Conservation (phyloP, 2,888 invertebrate genomes). For the Beris morrisii region DNA sequence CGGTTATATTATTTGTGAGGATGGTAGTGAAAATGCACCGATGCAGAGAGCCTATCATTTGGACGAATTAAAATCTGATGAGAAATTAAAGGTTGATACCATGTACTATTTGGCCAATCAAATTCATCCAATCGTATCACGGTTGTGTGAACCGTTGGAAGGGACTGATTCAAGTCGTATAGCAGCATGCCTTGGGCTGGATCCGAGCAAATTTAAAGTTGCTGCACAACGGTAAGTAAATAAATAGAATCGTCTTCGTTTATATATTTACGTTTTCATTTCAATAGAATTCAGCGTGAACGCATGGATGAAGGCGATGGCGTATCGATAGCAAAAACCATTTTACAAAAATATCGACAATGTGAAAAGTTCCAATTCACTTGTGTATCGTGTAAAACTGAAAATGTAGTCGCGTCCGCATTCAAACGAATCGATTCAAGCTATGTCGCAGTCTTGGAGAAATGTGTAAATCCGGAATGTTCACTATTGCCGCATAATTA, state of each 20-base stretch:
- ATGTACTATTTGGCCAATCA: conserved; percentile 94
- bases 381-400: conserved; percentile 63
- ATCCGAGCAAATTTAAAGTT: conserved; percentile 58
- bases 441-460: conserved; percentile 59
- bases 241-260: neutral
- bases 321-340: conserved; percentile 50
- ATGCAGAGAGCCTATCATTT: conserved; percentile 93
- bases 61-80: conserved; percentile 78
- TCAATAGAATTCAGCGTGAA: conserved; percentile 53
- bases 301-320: conserved; percentile 55
- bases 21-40: conserved; percentile 76
- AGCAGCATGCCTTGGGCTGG: conserved; percentile 83
- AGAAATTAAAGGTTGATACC: conserved; percentile 74
- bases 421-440: conserved; percentile 58
- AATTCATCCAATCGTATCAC: conserved; percentile 92
- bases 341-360: conserved; percentile 60
- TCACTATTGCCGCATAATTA: conserved; percentile 66
- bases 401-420: conserved; percentile 60
- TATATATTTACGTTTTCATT: neutral
- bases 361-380: conserved; percentile 69
- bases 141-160: conserved; percentile 94
- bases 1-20: conserved; percentile 92
- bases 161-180: conserved; percentile 89
- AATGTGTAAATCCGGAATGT: conserved; percentile 76
- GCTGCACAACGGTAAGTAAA: conserved; percentile 50